These are phyloP conservation scores for Eristalis pertinax DNA, from an alignment of 2,888 invertebrate species.

Conservation along the genomic window DNA sequence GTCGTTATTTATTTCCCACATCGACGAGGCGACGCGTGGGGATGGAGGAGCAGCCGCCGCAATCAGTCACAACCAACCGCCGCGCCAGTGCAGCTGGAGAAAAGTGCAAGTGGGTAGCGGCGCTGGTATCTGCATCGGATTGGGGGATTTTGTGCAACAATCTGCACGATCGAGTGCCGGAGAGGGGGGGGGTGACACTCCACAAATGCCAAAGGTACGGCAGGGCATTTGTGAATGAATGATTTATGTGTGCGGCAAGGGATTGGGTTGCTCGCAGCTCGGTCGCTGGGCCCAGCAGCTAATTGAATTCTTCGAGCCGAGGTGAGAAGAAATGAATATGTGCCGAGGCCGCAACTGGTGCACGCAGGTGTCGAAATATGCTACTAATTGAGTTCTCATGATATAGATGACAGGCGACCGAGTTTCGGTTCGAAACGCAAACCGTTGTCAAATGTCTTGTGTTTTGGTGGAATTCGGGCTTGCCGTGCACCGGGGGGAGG, in stretches of 20 bases:
- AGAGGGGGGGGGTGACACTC: slow-evolving; percentile 58
- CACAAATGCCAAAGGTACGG: slow-evolving; percentile 43
- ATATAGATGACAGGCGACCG: slow-evolving; percentile 30
- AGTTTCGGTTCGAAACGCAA: not conserved
- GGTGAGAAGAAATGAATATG: slow-evolving; percentile 13
- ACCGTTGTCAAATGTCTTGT: not conserved
- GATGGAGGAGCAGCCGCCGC: slow-evolving; percentile 8
- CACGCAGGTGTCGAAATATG: slow-evolving; percentile 23
- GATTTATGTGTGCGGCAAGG: slow-evolving; percentile 44
- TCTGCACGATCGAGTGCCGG: slow-evolving; percentile 28
- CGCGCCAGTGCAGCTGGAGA: slow-evolving; percentile 29
- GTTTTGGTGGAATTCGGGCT: not conserved
- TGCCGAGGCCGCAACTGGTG: not conserved
- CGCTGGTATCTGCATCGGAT: slow-evolving; percentile 2
- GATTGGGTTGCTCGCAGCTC: not conserved
- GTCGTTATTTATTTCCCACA: slow-evolving; percentile 47
- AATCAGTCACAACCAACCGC: not conserved
- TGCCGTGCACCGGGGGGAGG: not conserved
- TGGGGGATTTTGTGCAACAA: slow-evolving; percentile 9
- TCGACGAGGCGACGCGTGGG: not conserved
- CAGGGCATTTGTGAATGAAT: slow-evolving; percentile 55
- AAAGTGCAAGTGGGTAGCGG: slow-evolving; percentile 69
- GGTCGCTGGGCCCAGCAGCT: slow-evolving; percentile 2
- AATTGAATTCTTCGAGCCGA: slow-evolving; percentile 28
- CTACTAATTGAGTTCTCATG: slow-evolving; percentile 51